Evolutionary conservation across 1,140 invertebrate genomes (phyloP), one percentile per base, ranked within the genome.

Genomic region (Acyrthosiphon pisum): DNA sequence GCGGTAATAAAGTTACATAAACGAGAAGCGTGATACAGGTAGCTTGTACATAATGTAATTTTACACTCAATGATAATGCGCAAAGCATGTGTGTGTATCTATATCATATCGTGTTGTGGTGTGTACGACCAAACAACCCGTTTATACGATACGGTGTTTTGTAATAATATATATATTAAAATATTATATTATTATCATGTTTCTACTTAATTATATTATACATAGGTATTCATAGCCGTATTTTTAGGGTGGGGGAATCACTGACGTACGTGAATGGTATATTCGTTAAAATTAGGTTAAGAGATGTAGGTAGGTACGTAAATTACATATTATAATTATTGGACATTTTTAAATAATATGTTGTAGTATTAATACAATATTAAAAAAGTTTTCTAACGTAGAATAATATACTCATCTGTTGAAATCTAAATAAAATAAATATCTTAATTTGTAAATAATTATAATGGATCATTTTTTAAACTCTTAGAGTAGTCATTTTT

Each of bases 41-140:
- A 76, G 60, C n/a, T 76, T 76, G 30, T 76, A 76, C 60, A 18
- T 76, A 76, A 76, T 76, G 60, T 76, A 76, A 76, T 76, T 76
- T 76, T 76, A 76, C 60, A 76, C 60, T 76, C 60, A 35, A 76
- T 35, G 60, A n/a, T 35, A 76, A 76, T 76, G 60, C 18, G n/a
- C 14, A 76, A 76, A 76, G 60, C 6, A 4, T n/a, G 14, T 76
- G 60, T 68, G 1, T 68, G 26, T 30, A 9, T 46, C 44, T 68
- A 68, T 68, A 18, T 18, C 14, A n/a, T 20, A n/a, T 23, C 30
- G n/a, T n/a, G n/a, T 18, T 18, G 60, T 76, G 60, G 60, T 76
- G 60, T 35, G n/a, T 76, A 76, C 60, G n/a, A 76, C 60, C 30
- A 76, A 76, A 76, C 30, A 76, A 76, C 60, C n/a, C 14, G 60